Conservation (phyloP, 2,888 invertebrate genomes). For the Gortyna flavago region DNA sequence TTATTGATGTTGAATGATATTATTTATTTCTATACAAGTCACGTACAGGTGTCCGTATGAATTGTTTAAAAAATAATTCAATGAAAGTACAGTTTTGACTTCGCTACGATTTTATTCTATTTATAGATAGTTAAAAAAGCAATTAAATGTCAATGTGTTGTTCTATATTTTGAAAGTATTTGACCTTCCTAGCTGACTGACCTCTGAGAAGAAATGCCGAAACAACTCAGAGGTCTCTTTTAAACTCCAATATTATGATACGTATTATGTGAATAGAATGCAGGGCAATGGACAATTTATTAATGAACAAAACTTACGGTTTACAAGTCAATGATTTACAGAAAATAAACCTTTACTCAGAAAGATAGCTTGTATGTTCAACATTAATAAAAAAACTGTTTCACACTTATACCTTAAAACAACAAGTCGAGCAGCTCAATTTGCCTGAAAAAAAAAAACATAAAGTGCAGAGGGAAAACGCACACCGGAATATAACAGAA, state of each 20-base stretch:
- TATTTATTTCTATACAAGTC: not conserved
- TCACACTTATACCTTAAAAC: not conserved
- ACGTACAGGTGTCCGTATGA: not conserved
- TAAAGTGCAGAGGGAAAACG: too few species aligned
- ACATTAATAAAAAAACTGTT: not conserved
- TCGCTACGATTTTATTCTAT: too few species aligned
- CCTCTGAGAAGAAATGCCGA: not conserved
- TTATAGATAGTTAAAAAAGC: not conserved
- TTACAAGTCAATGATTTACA: not conserved
- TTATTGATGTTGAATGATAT: not conserved
- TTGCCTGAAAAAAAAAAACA: not conserved
- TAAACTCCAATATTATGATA: not conserved
- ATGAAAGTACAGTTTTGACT: too few species aligned
- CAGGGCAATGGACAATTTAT: not conserved
- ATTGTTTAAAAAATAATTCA: too few species aligned
- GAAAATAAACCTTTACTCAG: not conserved
- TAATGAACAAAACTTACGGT: not conserved
- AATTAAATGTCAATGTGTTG: not conserved
- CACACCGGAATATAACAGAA: too few species aligned
- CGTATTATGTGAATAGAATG: not conserved
- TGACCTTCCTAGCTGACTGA: not conserved
- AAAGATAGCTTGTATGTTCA: not conserved
- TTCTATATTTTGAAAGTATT: too few species aligned
- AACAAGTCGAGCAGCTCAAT: not conserved
- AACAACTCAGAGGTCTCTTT: too few species aligned